phyloP scores from a whole-genome alignment of 2,113 vertebrate species.

The Ceratotherium simum region DNA sequence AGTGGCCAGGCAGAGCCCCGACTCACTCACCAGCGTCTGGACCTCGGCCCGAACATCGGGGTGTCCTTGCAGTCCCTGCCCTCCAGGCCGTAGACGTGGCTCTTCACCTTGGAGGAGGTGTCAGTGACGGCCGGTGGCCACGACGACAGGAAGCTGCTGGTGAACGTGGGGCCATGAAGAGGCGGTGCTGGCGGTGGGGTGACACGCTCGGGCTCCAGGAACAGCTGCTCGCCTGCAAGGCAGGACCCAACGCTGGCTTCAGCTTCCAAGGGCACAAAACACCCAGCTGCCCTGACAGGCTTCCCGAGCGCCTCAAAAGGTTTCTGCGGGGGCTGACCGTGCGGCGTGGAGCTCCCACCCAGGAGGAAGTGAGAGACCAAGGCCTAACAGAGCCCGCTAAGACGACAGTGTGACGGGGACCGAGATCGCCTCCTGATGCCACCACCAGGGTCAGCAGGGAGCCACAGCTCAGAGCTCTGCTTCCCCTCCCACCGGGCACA shows the following conservation, averaged over 20 bases:
- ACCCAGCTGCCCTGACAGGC: fast-evolving
- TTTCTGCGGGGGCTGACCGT: neutral
- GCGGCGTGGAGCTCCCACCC: neutral
- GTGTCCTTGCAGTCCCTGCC: conserved; percentile 97
- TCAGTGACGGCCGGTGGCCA: conserved; percentile 92
- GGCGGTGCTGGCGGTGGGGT: conserved; percentile 93
- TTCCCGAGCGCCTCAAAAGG: neutral
- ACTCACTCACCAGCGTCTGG: conserved; percentile 89
- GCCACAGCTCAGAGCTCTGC: neutral
- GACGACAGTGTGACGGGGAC: no score
- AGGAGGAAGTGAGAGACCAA: neutral
- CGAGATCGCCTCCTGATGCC: neutral
- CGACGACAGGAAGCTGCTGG: conserved; percentile 92
- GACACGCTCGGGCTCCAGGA: conserved; percentile 95
- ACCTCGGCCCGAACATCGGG: conserved; percentile 97
- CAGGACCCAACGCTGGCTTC: neutral
- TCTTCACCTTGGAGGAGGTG: conserved; percentile 95
- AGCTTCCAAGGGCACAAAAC: fast-evolving
- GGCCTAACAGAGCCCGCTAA: neutral
- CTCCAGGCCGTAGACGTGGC: conserved; percentile 95
- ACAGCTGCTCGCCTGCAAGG: conserved; percentile 93
- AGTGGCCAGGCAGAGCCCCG: fast-evolving
- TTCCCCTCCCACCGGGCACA: neutral
- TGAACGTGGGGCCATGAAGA: conserved; percentile 90
- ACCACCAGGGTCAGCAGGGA: fast-evolving